Evolutionary conservation across 2,797 vertebrate genomes (phyloP).

Genomic region (Lepilemur ruficaudatus): DNA sequence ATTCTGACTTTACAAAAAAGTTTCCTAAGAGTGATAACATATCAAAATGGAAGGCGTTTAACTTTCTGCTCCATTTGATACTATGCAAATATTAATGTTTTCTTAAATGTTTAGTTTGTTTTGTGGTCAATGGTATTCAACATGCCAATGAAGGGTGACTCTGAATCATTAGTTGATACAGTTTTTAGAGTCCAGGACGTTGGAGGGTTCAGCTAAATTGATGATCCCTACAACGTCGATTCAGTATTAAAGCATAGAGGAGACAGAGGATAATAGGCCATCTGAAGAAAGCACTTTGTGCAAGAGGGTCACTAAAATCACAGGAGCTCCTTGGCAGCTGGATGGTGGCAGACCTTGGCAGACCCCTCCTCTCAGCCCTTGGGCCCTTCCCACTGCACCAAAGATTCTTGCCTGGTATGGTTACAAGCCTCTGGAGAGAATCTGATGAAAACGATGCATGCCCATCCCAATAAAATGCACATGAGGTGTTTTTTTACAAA

Average conservation of each 20-base stretch:
- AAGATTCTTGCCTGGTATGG: background rate
- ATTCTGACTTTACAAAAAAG: background rate
- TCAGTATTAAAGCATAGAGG: background rate
- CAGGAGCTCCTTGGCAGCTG: background rate
- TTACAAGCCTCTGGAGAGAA: background rate
- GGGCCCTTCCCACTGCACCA: background rate
- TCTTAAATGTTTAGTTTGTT: background rate
- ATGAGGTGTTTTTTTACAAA: background rate
- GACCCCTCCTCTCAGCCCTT: background rate
- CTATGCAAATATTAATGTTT: background rate
- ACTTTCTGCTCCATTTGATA: background rate
- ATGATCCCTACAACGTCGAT: background rate
- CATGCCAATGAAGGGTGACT: background rate
- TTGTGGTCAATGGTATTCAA: background rate
- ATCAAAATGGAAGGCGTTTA: background rate
- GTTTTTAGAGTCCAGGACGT: background rate
- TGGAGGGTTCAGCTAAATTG: background rate
- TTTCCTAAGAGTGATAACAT: background rate
- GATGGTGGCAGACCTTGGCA: background rate
- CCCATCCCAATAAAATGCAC: background rate
- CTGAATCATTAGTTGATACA: background rate
- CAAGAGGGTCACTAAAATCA: background rate
- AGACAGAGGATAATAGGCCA: background rate
- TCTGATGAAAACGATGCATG: background rate
- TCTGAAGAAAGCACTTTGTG: background rate